Conservation (phyloP, 2,113 vertebrate species). For the Himantopus leucocephalus region DNA sequence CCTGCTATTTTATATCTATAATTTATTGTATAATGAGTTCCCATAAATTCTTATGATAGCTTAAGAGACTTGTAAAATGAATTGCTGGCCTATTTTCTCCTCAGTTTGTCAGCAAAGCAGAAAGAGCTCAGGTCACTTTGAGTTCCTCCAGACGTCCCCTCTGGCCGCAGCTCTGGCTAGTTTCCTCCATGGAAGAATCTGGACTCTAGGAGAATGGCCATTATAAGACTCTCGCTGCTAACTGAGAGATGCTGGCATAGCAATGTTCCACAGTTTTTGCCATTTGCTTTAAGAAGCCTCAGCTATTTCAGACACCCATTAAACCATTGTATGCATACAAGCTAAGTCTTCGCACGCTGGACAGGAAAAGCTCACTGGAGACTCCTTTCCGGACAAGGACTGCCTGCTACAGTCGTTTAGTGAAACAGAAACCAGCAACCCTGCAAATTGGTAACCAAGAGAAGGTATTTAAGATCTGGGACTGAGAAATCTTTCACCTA, state of each 20-base stretch:
- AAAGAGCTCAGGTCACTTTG: neutral
- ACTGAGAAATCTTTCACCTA: neutral
- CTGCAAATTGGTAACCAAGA: neutral
- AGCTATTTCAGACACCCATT: neutral
- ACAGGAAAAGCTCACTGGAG: neutral
- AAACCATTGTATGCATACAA: neutral
- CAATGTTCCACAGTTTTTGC: neutral
- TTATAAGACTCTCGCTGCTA: neutral
- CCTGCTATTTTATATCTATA: slow-evolving; percentile 60
- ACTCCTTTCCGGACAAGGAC: neutral
- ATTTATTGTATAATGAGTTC: slow-evolving; percentile 17
- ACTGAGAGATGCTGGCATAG: neutral
- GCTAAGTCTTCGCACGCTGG: neutral
- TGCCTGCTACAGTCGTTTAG: neutral
- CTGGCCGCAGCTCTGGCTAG: neutral
- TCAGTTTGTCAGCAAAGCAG: neutral
- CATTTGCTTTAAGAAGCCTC: neutral
- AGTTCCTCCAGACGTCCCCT: neutral
- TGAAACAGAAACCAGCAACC: neutral
- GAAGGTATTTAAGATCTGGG: neutral
- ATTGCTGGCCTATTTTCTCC: neutral
- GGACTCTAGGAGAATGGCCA: neutral
- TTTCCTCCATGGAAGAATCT: neutral
- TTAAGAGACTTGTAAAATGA: slow-evolving; percentile 7
- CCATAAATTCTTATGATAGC: slow-evolving; percentile 21